phyloP scores from a whole-genome alignment of 2,113 vertebrate species.

The Paratilapia polleni region DNA sequence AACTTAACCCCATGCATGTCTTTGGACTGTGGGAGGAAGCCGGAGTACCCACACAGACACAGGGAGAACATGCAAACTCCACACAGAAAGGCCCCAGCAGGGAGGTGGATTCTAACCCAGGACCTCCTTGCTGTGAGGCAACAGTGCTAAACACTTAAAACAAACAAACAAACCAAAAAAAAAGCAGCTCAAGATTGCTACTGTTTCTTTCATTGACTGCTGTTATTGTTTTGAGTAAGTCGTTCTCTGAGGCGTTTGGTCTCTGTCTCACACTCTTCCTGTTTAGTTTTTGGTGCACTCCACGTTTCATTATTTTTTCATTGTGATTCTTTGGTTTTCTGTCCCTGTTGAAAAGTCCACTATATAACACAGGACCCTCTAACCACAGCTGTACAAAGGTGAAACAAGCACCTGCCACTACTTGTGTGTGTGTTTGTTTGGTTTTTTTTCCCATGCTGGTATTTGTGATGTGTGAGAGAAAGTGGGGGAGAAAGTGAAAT shows the following conservation, averaged over 20 bases:
- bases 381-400: neutral
- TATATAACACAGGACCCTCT: neutral
- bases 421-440: neutral
- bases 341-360: neutral
- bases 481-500: neutral
- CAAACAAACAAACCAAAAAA: too few relatives aligned
- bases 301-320: neutral
- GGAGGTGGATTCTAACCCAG: too few relatives aligned
- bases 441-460: neutral
- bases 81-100: too few relatives aligned
- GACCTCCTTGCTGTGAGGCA: too few relatives aligned
- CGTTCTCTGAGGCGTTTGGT: neutral
- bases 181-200: too few relatives aligned
- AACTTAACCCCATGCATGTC: too few relatives aligned
- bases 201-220: neutral
- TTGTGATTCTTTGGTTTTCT: neutral
- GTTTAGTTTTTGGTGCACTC: constrained; percentile 16
- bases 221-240: constrained; percentile 6
- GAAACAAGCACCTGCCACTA: neutral
- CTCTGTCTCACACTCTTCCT: constrained; percentile 32
- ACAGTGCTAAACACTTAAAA: too few relatives aligned
- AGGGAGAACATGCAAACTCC: too few relatives aligned
- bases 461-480: neutral
- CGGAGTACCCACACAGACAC: too few relatives aligned
- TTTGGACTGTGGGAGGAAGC: too few relatives aligned